Base-by-base conservation (phyloP, 1,140 invertebrate genomes). In the Dendrolimus punctatus region DNA sequence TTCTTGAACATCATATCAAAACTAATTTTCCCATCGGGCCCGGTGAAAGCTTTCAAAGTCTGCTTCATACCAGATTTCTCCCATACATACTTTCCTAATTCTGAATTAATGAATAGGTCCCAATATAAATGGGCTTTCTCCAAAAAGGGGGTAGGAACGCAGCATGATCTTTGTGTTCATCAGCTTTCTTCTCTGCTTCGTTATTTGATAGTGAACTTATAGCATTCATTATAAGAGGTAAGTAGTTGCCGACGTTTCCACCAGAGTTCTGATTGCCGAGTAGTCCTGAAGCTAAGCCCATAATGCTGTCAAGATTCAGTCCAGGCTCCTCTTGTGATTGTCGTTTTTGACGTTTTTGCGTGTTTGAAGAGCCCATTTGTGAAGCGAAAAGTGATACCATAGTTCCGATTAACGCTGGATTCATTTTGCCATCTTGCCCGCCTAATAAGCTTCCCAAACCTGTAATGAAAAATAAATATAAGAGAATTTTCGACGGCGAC, bases 101-200 rank as follows among this genome's bases (percentile, higher is more conserved):
- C 93, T 0, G 93, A 95, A 70, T 92, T 92, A 5, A 92, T 91
- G 68, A 95, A 95, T 46, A 94, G 90, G 57, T 95, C 93, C 91
- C 93, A 94, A 65, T 93, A 90, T 1, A 94, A 76, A 67, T 94
- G 93, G 2, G 91, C 62, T 51, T 92, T 92, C 65, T 94, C 93
- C 41, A 95, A 64, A 64, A 94, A 88, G 0, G 94, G 0, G 93
- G 93, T 56, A 95, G 76, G 58, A 92, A 91, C 79, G 90, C 90
- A 0, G 91, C 90, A 53, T 94, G 93, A n/a, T 89, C 91, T n/a
- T 90, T 89, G 59, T 94, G 92, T 37, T 91, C 90, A 42, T 91
- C 89, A 40, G 89, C 90, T 40, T 79, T 87, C 68, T 80, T 82
- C 43, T 89, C 70, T 0, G 80, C 81, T 61, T 89, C 89, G 23